A percentile compares a stretch with the other conserved stretches of the same genome.
These are phyloP conservation scores for Albula glossodonta DNA, from an alignment of 2,113 vertebrate species.

Conservation along the genomic window DNA sequence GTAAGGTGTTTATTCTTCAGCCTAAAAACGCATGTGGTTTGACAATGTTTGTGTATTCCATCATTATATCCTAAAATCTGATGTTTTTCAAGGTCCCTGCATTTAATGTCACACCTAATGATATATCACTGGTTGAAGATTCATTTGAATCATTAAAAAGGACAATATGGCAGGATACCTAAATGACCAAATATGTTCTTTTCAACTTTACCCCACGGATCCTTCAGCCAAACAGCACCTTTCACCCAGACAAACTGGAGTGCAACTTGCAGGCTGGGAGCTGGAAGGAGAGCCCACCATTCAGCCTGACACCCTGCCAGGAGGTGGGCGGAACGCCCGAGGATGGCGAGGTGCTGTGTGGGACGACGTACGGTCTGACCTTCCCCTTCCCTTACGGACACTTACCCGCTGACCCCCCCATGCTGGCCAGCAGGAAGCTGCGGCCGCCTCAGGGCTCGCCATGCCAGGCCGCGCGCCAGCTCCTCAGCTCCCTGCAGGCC, in stretches of 20 bases:
- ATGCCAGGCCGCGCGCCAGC: conserved; percentile 73
- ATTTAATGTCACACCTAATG: no score
- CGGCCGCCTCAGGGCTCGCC: conserved; percentile 64
- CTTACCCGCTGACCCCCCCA: conserved; percentile 71
- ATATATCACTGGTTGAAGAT: no score
- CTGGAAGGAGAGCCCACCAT: conserved; percentile 76
- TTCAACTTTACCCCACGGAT: conserved; percentile 20
- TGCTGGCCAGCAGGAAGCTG: conserved; percentile 70
- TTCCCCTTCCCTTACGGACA: conserved; percentile 78
- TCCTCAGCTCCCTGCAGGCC: conserved; percentile 75
- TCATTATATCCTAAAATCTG: no score
- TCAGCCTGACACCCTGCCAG: conserved; percentile 56
- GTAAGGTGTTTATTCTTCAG: no score
- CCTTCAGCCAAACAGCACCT: conserved; percentile 67
- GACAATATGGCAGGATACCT: not conserved
- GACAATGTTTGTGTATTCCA: no score
- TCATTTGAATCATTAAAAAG: no score
- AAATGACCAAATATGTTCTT: not conserved
- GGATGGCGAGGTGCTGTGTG: conserved; percentile 68
- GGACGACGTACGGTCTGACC: conserved; percentile 71
- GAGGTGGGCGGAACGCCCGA: conserved; percentile 75
- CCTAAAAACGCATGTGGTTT: no score
- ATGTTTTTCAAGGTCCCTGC: no score
- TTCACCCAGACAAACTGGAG: conserved; percentile 74
- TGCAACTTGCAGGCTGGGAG: conserved; percentile 65